phyloP scores from a whole-genome alignment of 2,888 invertebrate species.

The Arrhopalites spinosus region DNA sequence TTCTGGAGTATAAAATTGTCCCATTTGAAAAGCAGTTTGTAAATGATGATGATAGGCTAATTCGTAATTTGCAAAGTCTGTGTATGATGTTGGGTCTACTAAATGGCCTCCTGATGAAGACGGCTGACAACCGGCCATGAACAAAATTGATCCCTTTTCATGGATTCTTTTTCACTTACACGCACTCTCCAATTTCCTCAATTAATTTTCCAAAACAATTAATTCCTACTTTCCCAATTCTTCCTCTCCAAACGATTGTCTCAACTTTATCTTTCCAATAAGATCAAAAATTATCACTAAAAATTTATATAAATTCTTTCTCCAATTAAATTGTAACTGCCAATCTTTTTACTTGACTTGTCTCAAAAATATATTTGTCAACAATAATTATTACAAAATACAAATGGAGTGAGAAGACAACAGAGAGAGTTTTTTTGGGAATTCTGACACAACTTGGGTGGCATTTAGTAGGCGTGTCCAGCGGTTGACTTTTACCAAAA shows the following conservation, averaged over 20 bases:
- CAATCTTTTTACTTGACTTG: no score
- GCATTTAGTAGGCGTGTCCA: slow-evolving; percentile 27
- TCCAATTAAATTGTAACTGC: no score
- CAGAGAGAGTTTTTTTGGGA: no score
- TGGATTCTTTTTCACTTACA: not conserved
- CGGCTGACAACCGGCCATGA: slow-evolving; percentile 31
- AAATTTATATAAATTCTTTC: no score
- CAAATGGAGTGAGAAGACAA: not conserved
- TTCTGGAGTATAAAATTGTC: slow-evolving; percentile 51
- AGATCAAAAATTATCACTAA: no score
- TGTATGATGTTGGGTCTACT: slow-evolving; percentile 22
- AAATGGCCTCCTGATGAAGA: slow-evolving; percentile 11
- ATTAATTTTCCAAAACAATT: not conserved
- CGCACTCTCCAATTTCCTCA: not conserved
- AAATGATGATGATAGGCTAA: slow-evolving; percentile 47
- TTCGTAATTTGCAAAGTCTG: slow-evolving; percentile 43
- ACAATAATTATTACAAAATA: not conserved
- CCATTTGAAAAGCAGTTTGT: slow-evolving; percentile 53
- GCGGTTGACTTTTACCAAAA: slow-evolving; percentile 4
- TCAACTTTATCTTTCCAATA: not conserved
- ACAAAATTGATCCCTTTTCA: slow-evolving; percentile 8
- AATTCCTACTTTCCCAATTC: not conserved
- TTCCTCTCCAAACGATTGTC: no score
- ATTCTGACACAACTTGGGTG: slow-evolving; percentile 5
- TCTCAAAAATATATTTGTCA: no score